These are phyloP conservation scores for Xenopus borealis DNA, from an alignment of 2,113 vertebrate species.

Conservation along the genomic window DNA sequence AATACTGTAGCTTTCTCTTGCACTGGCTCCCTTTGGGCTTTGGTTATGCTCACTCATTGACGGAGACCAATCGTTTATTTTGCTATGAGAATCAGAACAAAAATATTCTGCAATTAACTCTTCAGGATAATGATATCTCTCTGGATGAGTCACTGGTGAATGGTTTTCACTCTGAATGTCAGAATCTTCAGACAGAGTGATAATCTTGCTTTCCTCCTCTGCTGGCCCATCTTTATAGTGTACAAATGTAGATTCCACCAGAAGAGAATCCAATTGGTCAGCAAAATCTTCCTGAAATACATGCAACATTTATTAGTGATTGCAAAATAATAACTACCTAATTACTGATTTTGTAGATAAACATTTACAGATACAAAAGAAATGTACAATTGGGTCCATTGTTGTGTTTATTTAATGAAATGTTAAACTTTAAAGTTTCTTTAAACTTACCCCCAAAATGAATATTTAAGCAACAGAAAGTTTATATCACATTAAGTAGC, in stretches of 20 bases:
- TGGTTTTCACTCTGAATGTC: slow-evolving; percentile 49
- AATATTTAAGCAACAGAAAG: no score
- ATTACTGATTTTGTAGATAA: no score
- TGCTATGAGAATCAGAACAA: not conserved
- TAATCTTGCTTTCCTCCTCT: slow-evolving; percentile 63
- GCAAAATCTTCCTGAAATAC: slow-evolving; percentile 63
- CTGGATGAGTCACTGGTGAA: slow-evolving; percentile 71
- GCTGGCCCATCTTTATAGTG: slow-evolving; percentile 63
- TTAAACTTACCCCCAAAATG: no score
- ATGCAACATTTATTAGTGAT: slow-evolving; percentile 1
- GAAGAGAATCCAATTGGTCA: slow-evolving; percentile 61
- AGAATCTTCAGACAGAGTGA: slow-evolving; percentile 61
- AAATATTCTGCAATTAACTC: not conserved
- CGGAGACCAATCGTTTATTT: not conserved
- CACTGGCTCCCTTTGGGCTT: not conserved
- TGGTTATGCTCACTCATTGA: not conserved
- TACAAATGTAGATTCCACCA: slow-evolving; percentile 66
- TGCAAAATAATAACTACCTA: no score
- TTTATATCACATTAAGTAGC: no score
- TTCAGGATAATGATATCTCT: slow-evolving; percentile 55
- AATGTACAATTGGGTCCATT: no score
- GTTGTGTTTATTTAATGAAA: no score
- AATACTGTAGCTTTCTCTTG: not conserved
- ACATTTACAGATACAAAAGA: no score
- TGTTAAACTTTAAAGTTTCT: no score